Base-by-base conservation (phyloP, 2,797 vertebrate species). In the Molossus molossus region DNA sequence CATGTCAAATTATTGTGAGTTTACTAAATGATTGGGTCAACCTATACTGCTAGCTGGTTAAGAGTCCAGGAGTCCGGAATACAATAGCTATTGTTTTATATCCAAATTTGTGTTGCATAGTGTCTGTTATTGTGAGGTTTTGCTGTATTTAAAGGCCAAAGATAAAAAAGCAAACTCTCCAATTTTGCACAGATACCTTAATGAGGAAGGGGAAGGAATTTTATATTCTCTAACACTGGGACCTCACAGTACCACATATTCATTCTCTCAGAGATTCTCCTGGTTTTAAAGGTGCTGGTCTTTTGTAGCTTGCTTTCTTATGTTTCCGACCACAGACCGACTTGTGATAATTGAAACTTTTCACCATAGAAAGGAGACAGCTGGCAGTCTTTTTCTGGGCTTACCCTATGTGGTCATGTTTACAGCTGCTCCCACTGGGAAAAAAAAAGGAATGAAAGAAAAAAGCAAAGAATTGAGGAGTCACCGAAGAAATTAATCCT, bases 261-360 rank as follows among this genome's bases (percentile, higher is more conserved):
- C 21, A 69, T 10, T 33, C 29, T 77, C 9, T 18, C 6, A 29
- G 94, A 55, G 53, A 10, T 10, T 73, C 23, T 60, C 76, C 53
- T 25, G 17, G 17, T 45, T 45, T 92, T 73, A n/a, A 84, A 94
- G 37, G 57, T 37, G 45, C 70, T 67, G 62, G 72, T 45, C 23
- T 80, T 94, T 6, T 12, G 9, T 73, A 79, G 67, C 48, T 77
- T 89, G 89, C n/a, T 88, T 95, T 92, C 94, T 90, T 81, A 18
- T 72, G 62, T 87, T 93, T 87, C 45, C 83, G 76, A 81, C 76
- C 81, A 72, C 89, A 87, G 58, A 88, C 67, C 91, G 89, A 84
- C 73, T 87, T 90, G 40, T 45, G 55, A 80, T 93, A 23, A 95
- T 65, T 91, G 94, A 93, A 94, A 96, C 89, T 97, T 97, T 83